Evolutionary conservation across 64 coral and sea anemone species (phyloP), one percentile per base, ranked within the genome.

Genomic region (Platygyra sinensis): DNA sequence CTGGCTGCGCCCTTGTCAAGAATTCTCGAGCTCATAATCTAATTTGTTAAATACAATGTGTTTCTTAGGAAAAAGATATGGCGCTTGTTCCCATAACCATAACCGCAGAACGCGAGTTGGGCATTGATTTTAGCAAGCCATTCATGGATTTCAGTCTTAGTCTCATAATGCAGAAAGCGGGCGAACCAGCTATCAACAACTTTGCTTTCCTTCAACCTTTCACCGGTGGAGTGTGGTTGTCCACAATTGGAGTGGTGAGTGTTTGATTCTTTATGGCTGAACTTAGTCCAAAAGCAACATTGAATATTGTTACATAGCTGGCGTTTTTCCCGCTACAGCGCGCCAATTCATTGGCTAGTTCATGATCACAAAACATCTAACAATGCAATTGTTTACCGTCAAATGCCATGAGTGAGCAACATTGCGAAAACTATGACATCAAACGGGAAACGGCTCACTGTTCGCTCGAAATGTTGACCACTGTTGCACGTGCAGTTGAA

Each of bases 141-240:
- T 98, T 98, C 57, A 95, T 94, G 96, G 96, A 98, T 50, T 98
- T 98, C 49, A 98, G 75, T 24, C 87, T 95, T 62, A 95, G 93
- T 17, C 75, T 98, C 75, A 95, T 98, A 63, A 81, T 98, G 52
- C 77, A 95, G 25, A 93, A 98, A 76, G 80, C 91, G 57, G 89
- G 79, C 16, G 96, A 95, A 38, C 93, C 95, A 46, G 32, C 95
- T 20, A 54, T 92, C 8, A 36, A 95, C 38, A 73, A 90, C 24
- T 98, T 98, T 79, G 94, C 93, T 73, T 98, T 98, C 10, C 49
- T 98, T 30, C 62, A 88, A 20, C 96, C 96, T 73, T 98, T 98
- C 61, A 88, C 91, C 12, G 55, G 87, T 0, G 32, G n/a, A 10
- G 96, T 98, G 25, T 98, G 96, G 96, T 42, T 98, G 2, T 93